Conservation (phyloP, 2,113 vertebrate species). For the Misgurnus mizolepis region DNA sequence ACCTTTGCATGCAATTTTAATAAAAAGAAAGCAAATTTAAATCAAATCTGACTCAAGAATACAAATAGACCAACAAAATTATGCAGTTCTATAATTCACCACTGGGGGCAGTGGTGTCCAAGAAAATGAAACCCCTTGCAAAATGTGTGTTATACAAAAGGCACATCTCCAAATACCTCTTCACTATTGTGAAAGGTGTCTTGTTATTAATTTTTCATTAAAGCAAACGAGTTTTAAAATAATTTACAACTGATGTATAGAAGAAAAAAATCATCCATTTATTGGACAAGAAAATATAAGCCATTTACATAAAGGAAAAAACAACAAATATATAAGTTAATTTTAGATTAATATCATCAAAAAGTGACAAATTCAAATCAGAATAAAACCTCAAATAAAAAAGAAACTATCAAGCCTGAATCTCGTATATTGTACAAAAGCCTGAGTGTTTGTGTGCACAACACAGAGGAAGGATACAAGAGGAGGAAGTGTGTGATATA, state of each 20-base stretch:
- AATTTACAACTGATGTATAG: background rate
- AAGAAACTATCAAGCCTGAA: background rate
- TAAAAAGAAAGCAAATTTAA: background rate
- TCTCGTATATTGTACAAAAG: background rate
- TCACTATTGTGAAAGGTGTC: background rate
- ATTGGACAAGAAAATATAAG: background rate
- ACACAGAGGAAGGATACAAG: background rate
- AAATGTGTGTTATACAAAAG: background rate
- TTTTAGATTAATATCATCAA: background rate
- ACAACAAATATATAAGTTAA: background rate
- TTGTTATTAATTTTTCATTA: background rate
- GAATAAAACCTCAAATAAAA: background rate
- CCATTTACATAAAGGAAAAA: background rate
- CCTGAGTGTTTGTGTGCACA: background rate
- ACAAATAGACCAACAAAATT: slow-evolving; percentile 24
- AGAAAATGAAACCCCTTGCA: slow-evolving; percentile 39
- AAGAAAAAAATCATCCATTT: background rate
- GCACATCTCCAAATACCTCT: background rate
- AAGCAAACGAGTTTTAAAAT: background rate
- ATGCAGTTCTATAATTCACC: slow-evolving; percentile 56
- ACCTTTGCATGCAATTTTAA: too few species aligned
- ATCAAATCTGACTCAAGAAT: background rate
- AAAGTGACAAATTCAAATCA: background rate
- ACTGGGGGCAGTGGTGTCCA: slow-evolving; percentile 53
- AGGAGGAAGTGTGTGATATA: slow-evolving; percentile 34